Percentiles rank a stretch among this genome's conserved stretches.
phyloP scores from a whole-genome alignment of 2,797 vertebrate genomes.

The Sebastes flavidus region DNA sequence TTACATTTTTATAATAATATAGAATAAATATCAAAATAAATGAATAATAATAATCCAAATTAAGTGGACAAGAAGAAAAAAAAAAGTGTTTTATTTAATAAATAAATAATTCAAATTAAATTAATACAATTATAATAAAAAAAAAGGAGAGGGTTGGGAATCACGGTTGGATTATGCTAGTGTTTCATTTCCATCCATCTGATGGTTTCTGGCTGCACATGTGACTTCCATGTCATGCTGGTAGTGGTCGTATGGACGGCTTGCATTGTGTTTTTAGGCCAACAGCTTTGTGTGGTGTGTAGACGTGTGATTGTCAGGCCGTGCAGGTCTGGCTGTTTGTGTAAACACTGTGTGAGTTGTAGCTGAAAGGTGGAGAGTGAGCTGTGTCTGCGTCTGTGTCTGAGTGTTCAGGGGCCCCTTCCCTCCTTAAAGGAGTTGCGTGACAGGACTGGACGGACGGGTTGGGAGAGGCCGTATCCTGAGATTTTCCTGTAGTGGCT shows the following conservation, averaged over 20 bases:
- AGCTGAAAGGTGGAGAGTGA: constrained; percentile 5
- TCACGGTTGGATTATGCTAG: too few species aligned
- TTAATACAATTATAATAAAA: too few species aligned
- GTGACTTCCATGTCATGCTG: not conserved
- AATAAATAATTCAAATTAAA: too few species aligned
- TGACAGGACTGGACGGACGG: constrained; percentile 69
- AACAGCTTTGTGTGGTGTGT: not conserved
- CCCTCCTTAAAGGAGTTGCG: constrained; percentile 63
- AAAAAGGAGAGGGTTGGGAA: too few species aligned
- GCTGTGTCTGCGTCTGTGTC: not conserved
- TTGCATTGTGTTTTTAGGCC: not conserved
- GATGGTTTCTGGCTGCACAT: not conserved
- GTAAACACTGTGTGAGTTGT: constrained; percentile 13
- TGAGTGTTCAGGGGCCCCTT: constrained; percentile 19
- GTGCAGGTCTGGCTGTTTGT: constrained; percentile 13
- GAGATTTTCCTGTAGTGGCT: constrained; percentile 74
- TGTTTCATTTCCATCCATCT: not conserved
- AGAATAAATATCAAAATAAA: too few species aligned
- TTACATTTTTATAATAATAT: not conserved
- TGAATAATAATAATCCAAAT: too few species aligned
- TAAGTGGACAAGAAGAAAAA: too few species aligned
- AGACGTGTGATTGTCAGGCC: not conserved
- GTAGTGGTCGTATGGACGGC: not conserved
- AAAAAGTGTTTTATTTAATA: too few species aligned
- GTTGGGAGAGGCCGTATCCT: constrained; percentile 75